Base-by-base conservation (phyloP, 2,888 invertebrate genomes). In the Ophion obscuratus region DNA sequence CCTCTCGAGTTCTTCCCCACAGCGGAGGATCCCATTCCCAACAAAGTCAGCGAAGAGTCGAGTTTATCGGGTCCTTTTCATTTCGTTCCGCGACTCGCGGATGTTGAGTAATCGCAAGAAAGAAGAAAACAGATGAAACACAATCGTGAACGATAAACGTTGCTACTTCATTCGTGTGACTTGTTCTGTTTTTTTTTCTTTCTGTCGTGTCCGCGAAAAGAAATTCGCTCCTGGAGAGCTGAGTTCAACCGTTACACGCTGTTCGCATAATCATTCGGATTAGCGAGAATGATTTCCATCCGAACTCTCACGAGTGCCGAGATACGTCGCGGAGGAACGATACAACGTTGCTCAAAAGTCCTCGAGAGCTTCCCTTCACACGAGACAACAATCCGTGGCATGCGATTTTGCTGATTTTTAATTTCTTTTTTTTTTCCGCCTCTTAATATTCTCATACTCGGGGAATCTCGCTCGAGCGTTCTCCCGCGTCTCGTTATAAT, bases 341-440 rank as follows among this genome's bases (percentile, higher is more conserved):
- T 78, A 47, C 11, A 14, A 5, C n/a, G 70, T 47, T 73, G 53
- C 10, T 61, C 24, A 71, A 53, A 81, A 79, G 79, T 74, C 68
- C 67, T 67, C 78, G 59, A 66, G 68, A 24, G 81, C 78, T 86
- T 86, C 86, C 83, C 68, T 83, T 86, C 86, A 74, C 86, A 86
- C 83, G 86, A 70, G 81, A 80, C 85, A 88, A 87, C 79, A 71
- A 83, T 81, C 79, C 79, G 77, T 36, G 62, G 57, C 70, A 31
- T 70, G 85, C 76, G 83, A 79, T 79, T 31, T 73, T 20, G 59
- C 82, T 84, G 73, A 68, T 85, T 80, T 68, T 36, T 81, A 62
- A 62, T 57, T 31, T 67, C 44, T 57, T 61, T 71, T 67, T 24
- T 74, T 31, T 71, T 20, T 64, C n/a, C n/a, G 14, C 17, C 27